Percentiles rank a stretch among this genome's conserved stretches.
Evolutionary conservation across 2,797 vertebrate genomes (phyloP).

Genomic region (Numenius phaeopus): DNA sequence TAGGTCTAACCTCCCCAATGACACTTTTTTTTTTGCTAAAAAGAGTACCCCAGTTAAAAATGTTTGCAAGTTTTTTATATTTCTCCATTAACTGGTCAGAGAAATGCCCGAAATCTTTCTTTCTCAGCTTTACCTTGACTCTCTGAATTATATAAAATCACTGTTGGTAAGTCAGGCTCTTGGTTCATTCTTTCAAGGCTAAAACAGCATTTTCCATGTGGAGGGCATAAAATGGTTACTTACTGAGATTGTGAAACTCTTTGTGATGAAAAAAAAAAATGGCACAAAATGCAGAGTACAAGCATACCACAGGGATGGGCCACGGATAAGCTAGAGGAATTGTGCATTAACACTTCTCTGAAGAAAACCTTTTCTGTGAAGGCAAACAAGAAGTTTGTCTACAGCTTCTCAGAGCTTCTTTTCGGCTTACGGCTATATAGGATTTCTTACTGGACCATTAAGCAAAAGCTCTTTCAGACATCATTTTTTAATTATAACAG

Average conservation of each 20-base stretch:
- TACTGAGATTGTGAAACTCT: background rate
- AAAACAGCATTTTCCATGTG: background rate
- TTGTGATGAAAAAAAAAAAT: background rate
- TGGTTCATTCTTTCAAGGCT: background rate
- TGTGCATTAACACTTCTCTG: background rate
- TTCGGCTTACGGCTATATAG: background rate
- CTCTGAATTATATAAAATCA: background rate
- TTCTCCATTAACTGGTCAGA: background rate
- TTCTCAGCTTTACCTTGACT: background rate
- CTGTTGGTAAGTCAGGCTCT: background rate
- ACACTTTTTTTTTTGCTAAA: background rate
- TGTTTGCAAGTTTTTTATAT: background rate
- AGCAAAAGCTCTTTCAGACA: background rate
- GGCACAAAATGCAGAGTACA: background rate
- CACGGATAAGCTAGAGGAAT: background rate
- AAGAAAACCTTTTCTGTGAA: background rate
- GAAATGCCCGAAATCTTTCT: background rate
- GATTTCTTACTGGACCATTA: background rate
- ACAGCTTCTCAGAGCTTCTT: background rate
- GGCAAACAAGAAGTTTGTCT: background rate
- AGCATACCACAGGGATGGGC: background rate
- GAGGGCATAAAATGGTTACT: background rate
- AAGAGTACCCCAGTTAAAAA: background rate
- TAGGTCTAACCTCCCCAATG: background rate
- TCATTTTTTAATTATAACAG: background rate